Conservation (phyloP, 2,888 invertebrate genomes). For the Dugesia japonica region DNA sequence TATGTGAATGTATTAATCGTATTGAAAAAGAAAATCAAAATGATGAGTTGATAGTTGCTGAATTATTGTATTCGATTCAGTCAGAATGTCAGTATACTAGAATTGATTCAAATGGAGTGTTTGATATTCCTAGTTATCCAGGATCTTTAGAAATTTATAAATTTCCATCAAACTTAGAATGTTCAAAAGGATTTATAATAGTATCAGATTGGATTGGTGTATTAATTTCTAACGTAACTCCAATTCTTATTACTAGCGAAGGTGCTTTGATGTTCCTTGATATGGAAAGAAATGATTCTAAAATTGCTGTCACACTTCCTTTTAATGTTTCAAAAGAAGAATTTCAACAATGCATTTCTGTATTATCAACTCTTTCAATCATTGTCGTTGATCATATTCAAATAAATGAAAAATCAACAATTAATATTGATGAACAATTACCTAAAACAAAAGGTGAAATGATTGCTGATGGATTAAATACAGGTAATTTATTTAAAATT, state of each 20-base stretch:
- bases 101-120: neutral
- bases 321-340: neutral
- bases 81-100: slow-evolving; percentile 2
- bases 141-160: neutral
- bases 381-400: neutral
- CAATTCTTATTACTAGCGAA: neutral
- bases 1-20: neutral
- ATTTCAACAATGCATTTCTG: neutral
- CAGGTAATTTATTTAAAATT: too few relatives aligned
- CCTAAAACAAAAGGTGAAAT: neutral
- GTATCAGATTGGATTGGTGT: neutral
- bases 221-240: neutral
- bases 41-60: neutral
- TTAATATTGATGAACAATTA: too few relatives aligned
- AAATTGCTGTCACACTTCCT: too few relatives aligned
- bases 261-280: neutral
- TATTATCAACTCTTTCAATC: neutral
- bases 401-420: too few relatives aligned
- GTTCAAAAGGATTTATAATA: neutral
- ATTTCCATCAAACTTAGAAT: neutral
- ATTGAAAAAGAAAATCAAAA: neutral
- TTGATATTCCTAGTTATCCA: neutral
- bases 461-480: neutral
- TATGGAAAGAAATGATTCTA: neutral
- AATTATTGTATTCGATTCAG: neutral